Percentiles rank a stretch among this genome's conserved stretches.
These are phyloP conservation scores for Drosophila koepferae DNA, from an alignment of 2,888 invertebrate species.

Conservation along the genomic window DNA sequence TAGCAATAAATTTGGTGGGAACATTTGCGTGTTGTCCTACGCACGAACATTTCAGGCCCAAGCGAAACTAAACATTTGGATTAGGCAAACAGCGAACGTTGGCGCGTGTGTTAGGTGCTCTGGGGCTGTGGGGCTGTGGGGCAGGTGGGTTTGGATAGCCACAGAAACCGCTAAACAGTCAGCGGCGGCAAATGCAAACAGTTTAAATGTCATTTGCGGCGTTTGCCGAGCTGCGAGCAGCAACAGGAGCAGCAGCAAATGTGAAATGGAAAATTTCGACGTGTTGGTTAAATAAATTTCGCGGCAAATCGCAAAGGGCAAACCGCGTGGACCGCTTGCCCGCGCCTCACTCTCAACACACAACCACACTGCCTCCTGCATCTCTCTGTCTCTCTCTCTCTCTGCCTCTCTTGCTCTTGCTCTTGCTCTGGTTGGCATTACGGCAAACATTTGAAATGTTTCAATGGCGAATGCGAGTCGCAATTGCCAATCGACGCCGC, in stretches of 20 bases:
- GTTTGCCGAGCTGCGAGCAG: constrained; percentile 12
- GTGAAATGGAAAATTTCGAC: constrained; percentile 40
- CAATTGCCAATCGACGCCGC: constrained; percentile 77
- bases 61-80: constrained; percentile 59
- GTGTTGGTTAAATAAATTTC: constrained; percentile 60
- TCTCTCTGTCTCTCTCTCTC: not conserved
- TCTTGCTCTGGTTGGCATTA: not conserved
- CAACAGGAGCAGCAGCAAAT: constrained; percentile 21
- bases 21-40: not conserved
- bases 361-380: not conserved
- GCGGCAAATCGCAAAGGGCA: constrained; percentile 46
- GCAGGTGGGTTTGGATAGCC: constrained; percentile 27
- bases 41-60: constrained; percentile 9
- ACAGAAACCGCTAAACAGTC: constrained; percentile 68
- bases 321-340: constrained; percentile 11
- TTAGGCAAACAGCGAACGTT: constrained; percentile 30
- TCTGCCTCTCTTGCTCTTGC: not conserved
- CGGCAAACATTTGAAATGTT: constrained; percentile 38
- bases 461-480: constrained; percentile 38
- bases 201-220: constrained; percentile 71
- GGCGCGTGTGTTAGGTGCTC: not conserved
- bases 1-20: not conserved
- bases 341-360: not conserved
- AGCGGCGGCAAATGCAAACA: constrained; percentile 68
- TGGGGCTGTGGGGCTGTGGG: not conserved